phyloP scores from a whole-genome alignment of 2,797 vertebrate species.

The Lophius americanus region DNA sequence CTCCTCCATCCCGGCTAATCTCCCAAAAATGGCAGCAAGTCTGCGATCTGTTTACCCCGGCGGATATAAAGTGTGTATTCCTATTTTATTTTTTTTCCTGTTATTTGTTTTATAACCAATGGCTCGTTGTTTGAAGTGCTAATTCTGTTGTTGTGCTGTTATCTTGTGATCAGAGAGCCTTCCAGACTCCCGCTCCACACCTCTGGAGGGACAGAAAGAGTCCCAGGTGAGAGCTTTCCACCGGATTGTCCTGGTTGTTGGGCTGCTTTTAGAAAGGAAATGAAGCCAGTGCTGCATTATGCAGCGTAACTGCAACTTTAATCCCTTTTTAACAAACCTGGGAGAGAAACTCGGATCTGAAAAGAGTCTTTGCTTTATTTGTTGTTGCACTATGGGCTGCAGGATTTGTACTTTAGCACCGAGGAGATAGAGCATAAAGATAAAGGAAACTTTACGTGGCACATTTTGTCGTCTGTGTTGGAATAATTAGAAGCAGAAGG shows the following conservation, averaged over 20 bases:
- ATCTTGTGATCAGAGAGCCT: conserved; percentile 69
- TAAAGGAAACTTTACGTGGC: neutral
- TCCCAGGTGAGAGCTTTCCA: conserved; percentile 58
- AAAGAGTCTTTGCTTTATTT: neutral
- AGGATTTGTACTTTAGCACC: neutral
- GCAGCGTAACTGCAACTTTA: neutral
- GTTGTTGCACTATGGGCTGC: neutral
- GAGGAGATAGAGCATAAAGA: neutral
- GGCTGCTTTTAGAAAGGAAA: conserved; percentile 15
- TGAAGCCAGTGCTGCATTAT: conserved; percentile 3
- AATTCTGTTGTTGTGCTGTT: conserved; percentile 73
- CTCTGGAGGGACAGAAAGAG: conserved; percentile 55
- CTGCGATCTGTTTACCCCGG: conserved; percentile 58
- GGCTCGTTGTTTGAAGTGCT: conserved; percentile 72
- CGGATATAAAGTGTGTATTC: conserved; percentile 64
- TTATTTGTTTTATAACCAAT: conserved; percentile 34
- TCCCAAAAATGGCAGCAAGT: conserved; percentile 60
- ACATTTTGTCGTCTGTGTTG: conserved; percentile 2
- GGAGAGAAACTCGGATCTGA: conserved; percentile 9
- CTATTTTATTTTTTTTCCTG: conserved; percentile 37
- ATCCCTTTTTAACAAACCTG: conserved; percentile 7
- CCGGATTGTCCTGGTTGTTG: conserved; percentile 42
- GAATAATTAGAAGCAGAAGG: conserved; percentile 8
- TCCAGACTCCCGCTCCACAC: conserved; percentile 59
- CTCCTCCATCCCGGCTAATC: conserved; percentile 59